Base-by-base conservation (phyloP, 2,113 vertebrate species). In the Peromyscus polionotus region DNA sequence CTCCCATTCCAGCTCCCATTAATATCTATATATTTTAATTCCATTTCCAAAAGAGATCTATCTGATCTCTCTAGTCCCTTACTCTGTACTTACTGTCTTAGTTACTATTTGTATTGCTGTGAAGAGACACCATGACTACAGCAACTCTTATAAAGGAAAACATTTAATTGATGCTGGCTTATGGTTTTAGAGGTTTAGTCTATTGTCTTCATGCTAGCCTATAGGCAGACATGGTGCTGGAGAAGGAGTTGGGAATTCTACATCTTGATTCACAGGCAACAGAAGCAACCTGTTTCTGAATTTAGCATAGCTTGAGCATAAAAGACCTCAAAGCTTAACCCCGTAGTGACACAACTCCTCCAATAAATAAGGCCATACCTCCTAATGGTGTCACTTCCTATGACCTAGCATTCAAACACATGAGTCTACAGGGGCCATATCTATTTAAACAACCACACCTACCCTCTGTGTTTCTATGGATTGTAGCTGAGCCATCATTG, bases 1-100 rank as follows among this genome's bases (percentile, higher is more conserved):
- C 31, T 42, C 8, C 2, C 4, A 75, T 42, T 45, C 10, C 3
- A 3, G 4, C 20, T 51, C 26, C 7, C 3, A 16, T 51, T 2
- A 7, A 51, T 79, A 79, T 79, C 26, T 79, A 51, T 51, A 3
- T 79, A 51, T 31, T 77, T 48, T 54, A 79, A 54, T 33, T 10
- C 31, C 48, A 4, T 54, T 33, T 20, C 16, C 7, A 19, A 51
- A 79, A 7, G 76, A 54, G 1, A 79, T 31, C 16, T 79, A 33
- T 33, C 7, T 79, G 48, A 1, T 14, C 48, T 28, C 48, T 51
- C 76, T 51, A 33, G 13, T 79, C 7, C 17, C 7, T 54, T 79
- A 54, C 16, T 17, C 45, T 51, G 39, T 70, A 76, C 2, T 20
- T 8, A 28, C 7, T 65, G 28, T 6, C 67, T 68, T 14, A 36